Conservation (phyloP, 2,888 invertebrate genomes). For the Galeopsomyia nigrocyanea region DNA sequence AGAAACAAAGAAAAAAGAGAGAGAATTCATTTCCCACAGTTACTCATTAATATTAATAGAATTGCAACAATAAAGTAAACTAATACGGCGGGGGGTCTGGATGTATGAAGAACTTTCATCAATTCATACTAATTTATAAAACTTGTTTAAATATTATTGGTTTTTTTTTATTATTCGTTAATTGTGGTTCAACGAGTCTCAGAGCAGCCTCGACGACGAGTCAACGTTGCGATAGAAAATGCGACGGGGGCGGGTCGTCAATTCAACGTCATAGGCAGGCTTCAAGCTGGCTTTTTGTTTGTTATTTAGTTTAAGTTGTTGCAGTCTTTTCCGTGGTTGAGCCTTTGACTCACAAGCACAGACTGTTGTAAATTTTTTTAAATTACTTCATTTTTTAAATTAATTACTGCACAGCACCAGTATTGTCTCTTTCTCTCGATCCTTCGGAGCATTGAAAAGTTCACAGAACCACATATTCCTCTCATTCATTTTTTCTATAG, state of each 20-base stretch:
- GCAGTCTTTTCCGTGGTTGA: conserved; percentile 45
- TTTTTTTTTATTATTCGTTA: conserved; percentile 24
- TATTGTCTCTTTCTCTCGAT: conserved; percentile 48
- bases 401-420: conserved; percentile 46
- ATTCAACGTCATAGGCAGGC: conserved; percentile 62
- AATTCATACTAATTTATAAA: conserved; percentile 36
- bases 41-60: conserved; percentile 21
- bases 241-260: conserved; percentile 38
- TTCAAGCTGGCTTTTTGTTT: conserved; percentile 64
- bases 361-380: conserved; percentile 39
- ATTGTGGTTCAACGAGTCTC: conserved; percentile 39
- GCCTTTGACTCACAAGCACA: conserved; percentile 44
- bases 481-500: conserved; percentile 43
- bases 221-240: conserved; percentile 49
- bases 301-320: conserved; percentile 40
- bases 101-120: background rate
- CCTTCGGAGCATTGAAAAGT: conserved; percentile 42
- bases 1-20: conserved; percentile 45
- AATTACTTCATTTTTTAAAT: conserved; percentile 30
- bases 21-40: conserved; percentile 34
- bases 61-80: conserved; percentile 39
- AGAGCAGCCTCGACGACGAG: conserved; percentile 48
- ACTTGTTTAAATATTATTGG: conserved; percentile 33
- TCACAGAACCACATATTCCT: conserved; percentile 48
- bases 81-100: conserved; percentile 14